Percentiles rank a stretch among this genome's conserved stretches.
Conservation (phyloP, 2,888 invertebrate species). For the Ischnura elegans region DNA sequence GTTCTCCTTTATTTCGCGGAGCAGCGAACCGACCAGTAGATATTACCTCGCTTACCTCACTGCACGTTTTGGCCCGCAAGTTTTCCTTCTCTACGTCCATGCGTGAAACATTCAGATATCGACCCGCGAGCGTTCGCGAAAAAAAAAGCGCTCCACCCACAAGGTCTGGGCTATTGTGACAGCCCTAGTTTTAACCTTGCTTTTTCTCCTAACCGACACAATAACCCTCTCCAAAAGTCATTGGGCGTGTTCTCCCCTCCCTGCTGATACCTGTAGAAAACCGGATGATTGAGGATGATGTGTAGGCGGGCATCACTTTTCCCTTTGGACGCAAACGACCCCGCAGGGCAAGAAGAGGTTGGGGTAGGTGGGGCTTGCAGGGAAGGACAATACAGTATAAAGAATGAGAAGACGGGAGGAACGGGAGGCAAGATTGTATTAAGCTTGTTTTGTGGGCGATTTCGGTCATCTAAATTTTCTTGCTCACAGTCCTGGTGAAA, state of each 20-base stretch:
- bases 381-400: not conserved
- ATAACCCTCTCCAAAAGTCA: not conserved
- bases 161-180: conserved; percentile 54
- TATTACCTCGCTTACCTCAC: too few species aligned
- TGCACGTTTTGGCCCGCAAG: too few species aligned
- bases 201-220: not conserved
- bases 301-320: not conserved
- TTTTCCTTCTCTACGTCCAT: too few species aligned
- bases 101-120: not conserved
- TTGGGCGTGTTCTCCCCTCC: not conserved
- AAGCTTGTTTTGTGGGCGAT: too few species aligned
- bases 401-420: not conserved
- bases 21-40: too few species aligned
- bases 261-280: not conserved
- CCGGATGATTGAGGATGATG: not conserved
- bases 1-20: too few species aligned
- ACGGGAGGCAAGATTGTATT: too few species aligned
- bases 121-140: not conserved
- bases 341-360: not conserved
- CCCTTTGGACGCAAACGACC: not conserved
- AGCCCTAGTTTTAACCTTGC: not conserved
- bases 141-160: not conserved
- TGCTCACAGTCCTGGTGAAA: too few species aligned
- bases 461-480: too few species aligned
- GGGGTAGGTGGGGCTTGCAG: not conserved